These are phyloP conservation scores for Brachionus asplanchnoidis DNA, from an alignment of 1,140 invertebrate genomes.

Conservation along the genomic window DNA sequence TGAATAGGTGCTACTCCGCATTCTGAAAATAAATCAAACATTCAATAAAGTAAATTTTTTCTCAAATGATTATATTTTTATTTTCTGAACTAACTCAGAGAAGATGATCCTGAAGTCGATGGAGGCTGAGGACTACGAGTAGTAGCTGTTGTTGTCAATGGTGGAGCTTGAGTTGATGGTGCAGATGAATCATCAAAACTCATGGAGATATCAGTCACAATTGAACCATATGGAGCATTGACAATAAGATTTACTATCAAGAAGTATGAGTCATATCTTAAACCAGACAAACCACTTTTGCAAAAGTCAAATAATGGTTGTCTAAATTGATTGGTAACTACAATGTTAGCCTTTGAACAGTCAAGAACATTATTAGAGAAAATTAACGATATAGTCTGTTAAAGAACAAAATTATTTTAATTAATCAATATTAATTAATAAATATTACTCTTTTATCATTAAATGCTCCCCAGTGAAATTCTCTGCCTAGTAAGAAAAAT, in stretches of 20 bases:
- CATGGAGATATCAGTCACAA: background rate
- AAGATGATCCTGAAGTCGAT: background rate
- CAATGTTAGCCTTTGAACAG: background rate
- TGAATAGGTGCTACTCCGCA: background rate
- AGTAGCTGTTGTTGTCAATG: background rate
- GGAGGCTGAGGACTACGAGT: background rate
- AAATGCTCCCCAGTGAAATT: background rate
- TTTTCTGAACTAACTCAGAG: background rate
- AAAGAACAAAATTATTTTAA: background rate
- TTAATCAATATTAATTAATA: background rate
- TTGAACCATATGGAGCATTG: constrained; percentile 3
- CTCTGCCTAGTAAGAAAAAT: background rate
- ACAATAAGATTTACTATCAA: background rate
- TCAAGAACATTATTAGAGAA: background rate
- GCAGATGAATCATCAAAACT: background rate
- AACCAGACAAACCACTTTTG: background rate
- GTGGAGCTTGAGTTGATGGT: background rate
- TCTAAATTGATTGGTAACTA: background rate
- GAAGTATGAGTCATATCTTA: background rate
- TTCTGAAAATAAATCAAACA: background rate
- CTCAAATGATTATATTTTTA: background rate
- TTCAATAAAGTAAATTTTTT: background rate
- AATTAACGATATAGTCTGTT: background rate
- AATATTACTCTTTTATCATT: background rate
- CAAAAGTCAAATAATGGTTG: constrained; percentile 2